Evolutionary conservation across 1,140 invertebrate species (phyloP), one percentile per base, ranked within the genome.

Genomic region (Drosophila lowei): DNA sequence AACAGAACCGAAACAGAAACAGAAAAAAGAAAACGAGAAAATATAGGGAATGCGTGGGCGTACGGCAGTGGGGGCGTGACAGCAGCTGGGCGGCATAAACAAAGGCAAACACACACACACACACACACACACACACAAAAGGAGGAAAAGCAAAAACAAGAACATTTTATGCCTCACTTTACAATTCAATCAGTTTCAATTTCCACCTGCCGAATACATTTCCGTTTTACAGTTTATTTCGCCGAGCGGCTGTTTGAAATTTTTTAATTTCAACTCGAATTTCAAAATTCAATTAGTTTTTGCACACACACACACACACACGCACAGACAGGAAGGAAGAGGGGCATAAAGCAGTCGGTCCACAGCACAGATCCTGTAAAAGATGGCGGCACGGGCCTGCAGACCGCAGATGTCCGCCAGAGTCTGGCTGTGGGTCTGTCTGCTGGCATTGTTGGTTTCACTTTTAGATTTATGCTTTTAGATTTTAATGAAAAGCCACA

Each of bases 101-200:
- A 67, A 52, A 58, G 25, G 47, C 59, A 63, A 50, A 49, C 21
- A 18, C 18, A 18, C 18, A 18, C 18, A 18, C 7, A 30, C 4
- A 49, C 28, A 25, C 23, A 18, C 23, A 25, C 4, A 23, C 7
- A 9, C 23, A 43, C 59, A n/a, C 13, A 50, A 55, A 79, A 75
- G 67, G 15, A 61, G 8, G 25, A 73, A 63, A 56, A 46, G 52
- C 48, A 59, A 25, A 21, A 49, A 46, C 55, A 74, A 59, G 53
- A 66, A 34, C 42, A 86, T 86, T 86, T 86, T 86, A 86, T 86
- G 81, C 81, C 67, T 64, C 74, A 66, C 79, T 86, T 86, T 86
- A 81, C 81, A 86, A 86, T 86, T 86, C 83, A 86, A 86, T 86
- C 81, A 86, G 81, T 78, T 86, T 86, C 83, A 75, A 88, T 86